These are phyloP conservation scores for Leptinotarsa undecemlineata DNA, from an alignment of 1,140 invertebrate genomes.

Conservation along the genomic window DNA sequence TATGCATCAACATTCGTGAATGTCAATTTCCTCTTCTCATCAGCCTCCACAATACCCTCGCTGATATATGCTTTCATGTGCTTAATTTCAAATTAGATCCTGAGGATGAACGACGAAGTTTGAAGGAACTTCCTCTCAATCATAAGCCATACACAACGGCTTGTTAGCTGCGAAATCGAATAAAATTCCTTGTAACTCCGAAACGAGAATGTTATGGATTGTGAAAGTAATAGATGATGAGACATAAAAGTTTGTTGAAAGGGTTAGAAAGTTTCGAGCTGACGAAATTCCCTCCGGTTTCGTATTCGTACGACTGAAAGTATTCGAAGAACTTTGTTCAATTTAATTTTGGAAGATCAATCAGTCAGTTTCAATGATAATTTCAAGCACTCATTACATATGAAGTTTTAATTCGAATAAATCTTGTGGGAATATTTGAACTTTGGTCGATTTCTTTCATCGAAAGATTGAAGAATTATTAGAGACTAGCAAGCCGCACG, in stretches of 20 bases:
- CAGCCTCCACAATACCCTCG: not conserved
- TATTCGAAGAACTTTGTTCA: too few species aligned
- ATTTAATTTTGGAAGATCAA: too few species aligned
- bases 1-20: not conserved
- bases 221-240: slow-evolving; percentile 3
- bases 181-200: not conserved
- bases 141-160: not conserved
- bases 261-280: not conserved
- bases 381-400: too few species aligned
- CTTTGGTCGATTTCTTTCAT: too few species aligned
- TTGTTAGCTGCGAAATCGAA: not conserved
- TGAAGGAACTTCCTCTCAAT: not conserved
- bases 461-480: too few species aligned
- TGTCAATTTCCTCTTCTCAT: not conserved
- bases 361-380: too few species aligned
- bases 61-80: not conserved
- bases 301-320: too few species aligned
- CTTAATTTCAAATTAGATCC: not conserved
- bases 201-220: not conserved
- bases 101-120: not conserved
- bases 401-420: too few species aligned
- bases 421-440: too few species aligned
- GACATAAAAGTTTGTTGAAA: not conserved
- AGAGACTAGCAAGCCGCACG: too few species aligned
- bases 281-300: not conserved